Evolutionary conservation across 2,113 vertebrate species (phyloP).

Genomic region (Danionella cerebrum): DNA sequence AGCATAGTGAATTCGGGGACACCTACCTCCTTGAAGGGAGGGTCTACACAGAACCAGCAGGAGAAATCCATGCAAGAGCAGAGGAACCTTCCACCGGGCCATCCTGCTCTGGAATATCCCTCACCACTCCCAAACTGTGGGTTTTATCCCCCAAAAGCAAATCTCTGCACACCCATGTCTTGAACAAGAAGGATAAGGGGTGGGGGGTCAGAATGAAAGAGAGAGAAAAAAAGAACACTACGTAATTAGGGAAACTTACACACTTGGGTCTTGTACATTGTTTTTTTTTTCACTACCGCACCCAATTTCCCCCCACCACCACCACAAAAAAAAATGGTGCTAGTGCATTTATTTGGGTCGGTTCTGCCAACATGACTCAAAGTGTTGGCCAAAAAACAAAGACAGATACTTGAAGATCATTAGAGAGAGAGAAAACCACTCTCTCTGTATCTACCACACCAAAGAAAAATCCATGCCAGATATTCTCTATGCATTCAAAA

Average conservation of each 20-base stretch:
- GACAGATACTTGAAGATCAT: constrained; percentile 10
- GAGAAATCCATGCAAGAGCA: constrained; percentile 72
- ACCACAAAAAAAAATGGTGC: constrained; percentile 45
- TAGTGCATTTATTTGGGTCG: constrained; percentile 58
- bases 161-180: constrained; percentile 70
- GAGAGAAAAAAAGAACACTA: constrained; percentile 54
- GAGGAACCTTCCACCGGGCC: constrained; percentile 71
- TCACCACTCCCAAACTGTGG: constrained; percentile 63
- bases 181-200: constrained; percentile 54
- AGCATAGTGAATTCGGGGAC: background rate
- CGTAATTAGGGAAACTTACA: constrained; percentile 69
- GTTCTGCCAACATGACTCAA: constrained; percentile 44
- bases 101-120: constrained; percentile 84
- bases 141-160: constrained; percentile 85
- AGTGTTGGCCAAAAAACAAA: constrained; percentile 29
- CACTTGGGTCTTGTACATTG: constrained; percentile 52
- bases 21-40: constrained; percentile 86
- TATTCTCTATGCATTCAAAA: constrained; percentile 14
- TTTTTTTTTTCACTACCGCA: constrained; percentile 55
- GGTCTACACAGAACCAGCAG: constrained; percentile 74
- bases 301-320: constrained; percentile 30
- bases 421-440: background rate
- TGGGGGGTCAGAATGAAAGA: constrained; percentile 43
- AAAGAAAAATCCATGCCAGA: constrained; percentile 41
- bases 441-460: constrained; percentile 9